A percentile compares a stretch with the other conserved stretches of the same genome.
Evolutionary conservation across 2,888 invertebrate species (phyloP).

Genomic region (Elmis aenea): DNA sequence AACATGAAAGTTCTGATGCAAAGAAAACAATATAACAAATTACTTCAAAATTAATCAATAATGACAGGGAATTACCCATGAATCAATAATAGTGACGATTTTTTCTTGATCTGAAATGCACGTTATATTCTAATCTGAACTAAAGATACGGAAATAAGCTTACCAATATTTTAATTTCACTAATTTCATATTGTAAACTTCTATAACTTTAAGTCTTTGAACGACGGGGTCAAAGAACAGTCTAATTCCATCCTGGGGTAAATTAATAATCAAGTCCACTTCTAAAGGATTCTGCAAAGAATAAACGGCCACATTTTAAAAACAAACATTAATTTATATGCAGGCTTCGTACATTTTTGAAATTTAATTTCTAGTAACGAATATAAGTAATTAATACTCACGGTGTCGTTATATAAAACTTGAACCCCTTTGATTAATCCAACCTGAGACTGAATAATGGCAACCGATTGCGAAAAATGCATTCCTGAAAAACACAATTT

Average conservation of each 20-base stretch:
- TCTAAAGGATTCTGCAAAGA: constrained; percentile 83
- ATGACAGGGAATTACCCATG: too few relatives aligned
- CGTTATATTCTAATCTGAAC: too few relatives aligned
- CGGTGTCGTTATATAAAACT: constrained; percentile 93
- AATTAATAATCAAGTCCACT: constrained; percentile 92
- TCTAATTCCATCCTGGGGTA: constrained; percentile 94
- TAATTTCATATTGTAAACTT: constrained; percentile 95
- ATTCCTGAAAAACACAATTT: constrained; percentile 70
- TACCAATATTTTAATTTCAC: constrained; percentile 96
- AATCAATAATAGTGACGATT: too few relatives aligned
- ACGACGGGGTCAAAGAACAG: constrained; percentile 94
- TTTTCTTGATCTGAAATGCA: too few relatives aligned
- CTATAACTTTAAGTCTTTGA: constrained; percentile 94
- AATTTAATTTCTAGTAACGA: too few relatives aligned
- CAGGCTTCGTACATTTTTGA: too few relatives aligned
- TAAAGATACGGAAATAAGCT: constrained; percentile 43
- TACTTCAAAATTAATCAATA: too few relatives aligned
- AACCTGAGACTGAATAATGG: constrained; percentile 94
- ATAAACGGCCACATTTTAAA: too few relatives aligned
- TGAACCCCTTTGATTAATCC: constrained; percentile 92
- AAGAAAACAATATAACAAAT: too few relatives aligned
- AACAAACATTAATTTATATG: too few relatives aligned
- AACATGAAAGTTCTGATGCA: too few relatives aligned
- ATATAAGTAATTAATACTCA: too few relatives aligned
- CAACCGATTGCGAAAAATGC: constrained; percentile 97